These are phyloP conservation scores for Tamandua tetradactyla DNA, from an alignment of 2,797 vertebrate genomes.

Conservation along the genomic window DNA sequence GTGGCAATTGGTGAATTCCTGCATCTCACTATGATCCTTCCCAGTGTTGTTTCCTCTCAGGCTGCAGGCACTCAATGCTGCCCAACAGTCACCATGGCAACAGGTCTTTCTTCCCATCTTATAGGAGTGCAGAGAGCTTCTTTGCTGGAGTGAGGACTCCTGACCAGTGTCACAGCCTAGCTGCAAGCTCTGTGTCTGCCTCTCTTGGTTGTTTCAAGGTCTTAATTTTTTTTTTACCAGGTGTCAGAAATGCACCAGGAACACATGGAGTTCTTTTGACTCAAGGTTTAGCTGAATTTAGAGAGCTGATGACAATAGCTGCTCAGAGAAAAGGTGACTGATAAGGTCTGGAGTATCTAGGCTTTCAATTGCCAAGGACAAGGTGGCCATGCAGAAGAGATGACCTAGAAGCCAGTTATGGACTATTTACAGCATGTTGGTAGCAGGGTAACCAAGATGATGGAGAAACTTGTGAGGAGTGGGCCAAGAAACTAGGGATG, in stretches of 20 bases:
- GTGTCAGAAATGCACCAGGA: not conserved
- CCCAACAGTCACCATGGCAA: slow-evolving; percentile 68
- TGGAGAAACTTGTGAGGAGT: not conserved
- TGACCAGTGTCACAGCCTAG: not conserved
- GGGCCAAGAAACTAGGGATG: not conserved
- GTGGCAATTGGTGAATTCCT: not conserved
- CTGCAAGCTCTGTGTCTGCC: not conserved
- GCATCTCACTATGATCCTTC: not conserved
- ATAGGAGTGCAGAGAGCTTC: not conserved
- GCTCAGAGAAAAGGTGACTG: not conserved
- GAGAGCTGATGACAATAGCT: not conserved
- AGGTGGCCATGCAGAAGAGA: not conserved
- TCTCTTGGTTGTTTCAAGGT: not conserved
- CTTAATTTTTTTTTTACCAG: not conserved
- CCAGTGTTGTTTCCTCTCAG: slow-evolving; percentile 14
- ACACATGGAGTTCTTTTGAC: not conserved
- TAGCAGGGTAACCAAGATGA: not conserved
- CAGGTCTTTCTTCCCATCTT: slow-evolving; percentile 38
- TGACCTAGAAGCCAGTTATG: not conserved
- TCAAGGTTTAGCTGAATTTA: not conserved
- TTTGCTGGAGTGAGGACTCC: not conserved
- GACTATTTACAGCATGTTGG: not conserved
- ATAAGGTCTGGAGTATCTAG: not conserved
- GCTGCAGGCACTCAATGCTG: slow-evolving; percentile 40
- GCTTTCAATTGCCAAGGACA: not conserved